phyloP scores from a whole-genome alignment of 2,113 vertebrate species.

The Dicentrarchus labrax region DNA sequence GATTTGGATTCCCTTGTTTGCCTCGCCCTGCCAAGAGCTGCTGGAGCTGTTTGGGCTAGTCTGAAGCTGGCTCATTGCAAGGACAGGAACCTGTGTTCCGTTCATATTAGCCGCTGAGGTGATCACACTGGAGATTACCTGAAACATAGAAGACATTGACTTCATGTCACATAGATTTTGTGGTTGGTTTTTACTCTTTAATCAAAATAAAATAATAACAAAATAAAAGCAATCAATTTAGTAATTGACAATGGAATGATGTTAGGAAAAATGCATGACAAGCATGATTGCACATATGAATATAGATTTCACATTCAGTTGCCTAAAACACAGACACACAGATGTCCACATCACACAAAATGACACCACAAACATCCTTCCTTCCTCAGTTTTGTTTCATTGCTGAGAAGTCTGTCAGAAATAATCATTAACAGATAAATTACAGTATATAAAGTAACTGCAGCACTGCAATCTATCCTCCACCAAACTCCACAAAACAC shows the following conservation, averaged over 20 bases:
- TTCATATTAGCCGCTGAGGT: slow-evolving; percentile 25
- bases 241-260: neutral
- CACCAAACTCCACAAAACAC: neutral
- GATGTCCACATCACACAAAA: slow-evolving; percentile 20
- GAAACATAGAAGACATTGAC: neutral
- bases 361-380: slow-evolving; percentile 51
- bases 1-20: slow-evolving; percentile 68
- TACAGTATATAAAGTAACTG: neutral
- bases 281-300: neutral
- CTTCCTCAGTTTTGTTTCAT: slow-evolving; percentile 7
- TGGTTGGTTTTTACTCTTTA: neutral
- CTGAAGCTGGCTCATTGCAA: neutral
- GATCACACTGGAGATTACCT: slow-evolving; percentile 2
- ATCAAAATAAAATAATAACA: neutral
- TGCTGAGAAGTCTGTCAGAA: neutral
- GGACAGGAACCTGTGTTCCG: neutral
- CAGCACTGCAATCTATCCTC: neutral
- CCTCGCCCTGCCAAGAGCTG: slow-evolving; percentile 17
- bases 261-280: neutral
- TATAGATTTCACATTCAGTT: slow-evolving; percentile 33
- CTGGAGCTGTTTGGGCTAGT: slow-evolving; percentile 1
- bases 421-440: neutral
- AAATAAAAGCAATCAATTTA: neutral
- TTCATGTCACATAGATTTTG: neutral
- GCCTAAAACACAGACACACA: neutral